Evolutionary conservation across 2,888 invertebrate species (phyloP).

Genomic region (Schizotus pectinicornis): DNA sequence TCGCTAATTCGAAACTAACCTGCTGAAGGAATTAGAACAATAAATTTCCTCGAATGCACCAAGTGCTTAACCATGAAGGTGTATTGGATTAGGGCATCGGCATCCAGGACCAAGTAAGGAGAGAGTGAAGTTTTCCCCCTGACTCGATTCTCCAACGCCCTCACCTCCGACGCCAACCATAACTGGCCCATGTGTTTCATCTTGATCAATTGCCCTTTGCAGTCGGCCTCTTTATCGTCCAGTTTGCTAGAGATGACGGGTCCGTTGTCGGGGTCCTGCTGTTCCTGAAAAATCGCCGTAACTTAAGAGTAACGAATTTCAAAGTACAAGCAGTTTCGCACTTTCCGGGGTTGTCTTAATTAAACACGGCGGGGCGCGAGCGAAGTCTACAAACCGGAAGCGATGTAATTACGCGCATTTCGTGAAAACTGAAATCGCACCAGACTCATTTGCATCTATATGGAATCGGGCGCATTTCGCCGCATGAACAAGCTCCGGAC

Average conservation of each 20-base stretch:
- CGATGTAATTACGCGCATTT: slow-evolving; percentile 52
- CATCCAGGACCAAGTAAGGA: slow-evolving; percentile 88
- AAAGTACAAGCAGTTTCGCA: slow-evolving; percentile 13
- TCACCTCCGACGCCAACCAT: slow-evolving; percentile 88
- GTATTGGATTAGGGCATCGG: slow-evolving; percentile 78
- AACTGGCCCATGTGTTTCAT: slow-evolving; percentile 88
- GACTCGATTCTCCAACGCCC: slow-evolving; percentile 79
- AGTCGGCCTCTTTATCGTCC: slow-evolving; percentile 25
- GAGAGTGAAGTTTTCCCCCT: slow-evolving; percentile 68
- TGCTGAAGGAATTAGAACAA: slow-evolving; percentile 85
- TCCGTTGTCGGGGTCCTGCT: slow-evolving; percentile 34
- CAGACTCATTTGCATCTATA: slow-evolving; percentile 47
- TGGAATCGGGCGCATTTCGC: slow-evolving; percentile 41
- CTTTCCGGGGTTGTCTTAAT: slow-evolving; percentile 35
- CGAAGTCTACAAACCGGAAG: slow-evolving; percentile 44
- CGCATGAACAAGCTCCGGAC: slow-evolving; percentile 44
- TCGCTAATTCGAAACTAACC: slow-evolving; percentile 65
- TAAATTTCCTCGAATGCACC: slow-evolving; percentile 81
- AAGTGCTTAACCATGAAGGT: slow-evolving; percentile 81
- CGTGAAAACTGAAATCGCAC: slow-evolving; percentile 49
- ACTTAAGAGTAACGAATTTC: slow-evolving; percentile 11
- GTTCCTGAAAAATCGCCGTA: slow-evolving; percentile 30
- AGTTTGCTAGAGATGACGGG: slow-evolving; percentile 32
- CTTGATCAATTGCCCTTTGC: slow-evolving; percentile 63
- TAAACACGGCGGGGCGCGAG: slow-evolving; percentile 31